Evolutionary conservation across 2,888 invertebrate genomes (phyloP).

Genomic region (Acleris emargana): DNA sequence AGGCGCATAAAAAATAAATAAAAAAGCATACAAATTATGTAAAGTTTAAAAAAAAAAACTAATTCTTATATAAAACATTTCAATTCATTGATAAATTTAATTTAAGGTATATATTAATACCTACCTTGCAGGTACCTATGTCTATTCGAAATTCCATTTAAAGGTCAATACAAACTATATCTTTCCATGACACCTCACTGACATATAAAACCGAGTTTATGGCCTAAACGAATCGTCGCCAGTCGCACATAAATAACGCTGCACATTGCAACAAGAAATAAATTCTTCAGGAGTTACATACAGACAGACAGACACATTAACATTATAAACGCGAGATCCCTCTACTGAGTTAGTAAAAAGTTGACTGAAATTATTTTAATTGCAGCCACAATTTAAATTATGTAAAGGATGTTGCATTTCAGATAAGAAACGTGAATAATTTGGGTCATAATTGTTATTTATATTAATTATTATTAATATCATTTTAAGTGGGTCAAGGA

Average conservation of each 20-base stretch:
- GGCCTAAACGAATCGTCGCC: conserved; percentile 39
- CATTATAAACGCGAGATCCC: conserved; percentile 17
- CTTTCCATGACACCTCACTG: conserved; percentile 11
- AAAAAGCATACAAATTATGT: no score
- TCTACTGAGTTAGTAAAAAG: conserved; percentile 9
- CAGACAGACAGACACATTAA: conserved; percentile 25
- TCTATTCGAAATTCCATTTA: not conserved
- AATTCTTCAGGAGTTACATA: conserved; percentile 18
- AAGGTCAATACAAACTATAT: conserved; percentile 23
- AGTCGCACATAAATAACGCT: conserved; percentile 47
- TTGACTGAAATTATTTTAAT: conserved; percentile 10
- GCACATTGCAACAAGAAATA: conserved; percentile 7
- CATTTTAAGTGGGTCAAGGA: no score
- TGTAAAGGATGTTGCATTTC: not conserved
- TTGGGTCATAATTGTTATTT: not conserved
- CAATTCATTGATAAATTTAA: no score
- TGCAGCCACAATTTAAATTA: not conserved
- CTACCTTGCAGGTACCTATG: no score
- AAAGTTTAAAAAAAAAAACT: no score
- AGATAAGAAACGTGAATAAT: not conserved
- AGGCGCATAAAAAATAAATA: no score
- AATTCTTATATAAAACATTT: no score
- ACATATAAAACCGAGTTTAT: conserved; percentile 39
- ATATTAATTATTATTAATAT: not conserved
- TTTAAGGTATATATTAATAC: no score